These are phyloP conservation scores for Meloidogyne exigua DNA, from an alignment of 1,140 invertebrate species.

Conservation along the genomic window DNA sequence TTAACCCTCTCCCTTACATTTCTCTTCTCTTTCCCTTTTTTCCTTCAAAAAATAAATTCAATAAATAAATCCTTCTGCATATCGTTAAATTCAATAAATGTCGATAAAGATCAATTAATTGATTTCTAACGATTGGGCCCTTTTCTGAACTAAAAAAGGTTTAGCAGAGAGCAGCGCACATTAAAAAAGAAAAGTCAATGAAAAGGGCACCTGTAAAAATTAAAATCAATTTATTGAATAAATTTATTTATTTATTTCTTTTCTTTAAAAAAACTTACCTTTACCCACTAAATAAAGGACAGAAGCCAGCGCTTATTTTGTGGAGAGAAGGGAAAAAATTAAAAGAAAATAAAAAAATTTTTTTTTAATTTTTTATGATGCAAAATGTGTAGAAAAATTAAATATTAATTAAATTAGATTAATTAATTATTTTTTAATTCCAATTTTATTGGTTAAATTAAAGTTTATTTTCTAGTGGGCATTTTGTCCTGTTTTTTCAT, in stretches of 20 bases:
- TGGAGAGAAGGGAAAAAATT: no score
- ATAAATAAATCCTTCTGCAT: not conserved
- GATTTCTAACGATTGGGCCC: not conserved
- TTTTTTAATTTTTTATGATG: no score
- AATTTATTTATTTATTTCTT: not conserved
- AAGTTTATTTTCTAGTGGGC: no score
- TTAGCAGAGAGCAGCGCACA: not conserved
- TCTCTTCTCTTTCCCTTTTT: not conserved
- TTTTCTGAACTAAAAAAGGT: not conserved
- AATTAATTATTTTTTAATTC: no score
- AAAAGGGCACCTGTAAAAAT: not conserved
- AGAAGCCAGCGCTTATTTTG: no score
- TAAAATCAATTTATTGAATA: not conserved
- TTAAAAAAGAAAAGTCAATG: not conserved
- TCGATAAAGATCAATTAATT: not conserved
- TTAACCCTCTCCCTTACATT: not conserved
- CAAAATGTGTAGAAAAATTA: no score
- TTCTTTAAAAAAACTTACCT: not conserved
- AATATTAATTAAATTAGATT: no score
- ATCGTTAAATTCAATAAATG: conserved; percentile 3
- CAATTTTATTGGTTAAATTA: no score
- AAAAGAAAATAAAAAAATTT: no score
- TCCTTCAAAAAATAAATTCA: not conserved
- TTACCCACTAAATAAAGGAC: not conserved
- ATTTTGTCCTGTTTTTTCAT: no score